These are phyloP conservation scores for Halyomorpha halys DNA, from an alignment of 1,140 invertebrate species.

Conservation along the genomic window DNA sequence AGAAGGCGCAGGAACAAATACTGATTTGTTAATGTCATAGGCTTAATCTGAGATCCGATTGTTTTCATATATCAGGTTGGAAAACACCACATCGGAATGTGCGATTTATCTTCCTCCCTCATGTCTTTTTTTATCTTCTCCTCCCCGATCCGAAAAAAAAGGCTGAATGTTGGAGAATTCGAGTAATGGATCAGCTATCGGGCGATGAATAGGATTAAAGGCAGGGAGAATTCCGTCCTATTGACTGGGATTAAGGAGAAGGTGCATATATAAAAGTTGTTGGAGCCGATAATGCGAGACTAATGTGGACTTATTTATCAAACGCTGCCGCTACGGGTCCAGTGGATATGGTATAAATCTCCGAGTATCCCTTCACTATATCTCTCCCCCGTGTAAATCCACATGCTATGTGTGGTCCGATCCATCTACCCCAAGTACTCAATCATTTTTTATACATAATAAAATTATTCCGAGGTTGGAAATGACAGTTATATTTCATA, in stretches of 20 bases:
- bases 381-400: constrained; percentile 13
- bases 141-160: too few species aligned
- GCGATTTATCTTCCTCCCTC: too few species aligned
- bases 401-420: constrained; percentile 17
- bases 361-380: constrained; percentile 13
- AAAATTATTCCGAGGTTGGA: constrained; percentile 16
- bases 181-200: too few species aligned
- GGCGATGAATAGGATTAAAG: neutral
- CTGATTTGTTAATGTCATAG: too few species aligned
- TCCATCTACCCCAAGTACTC: constrained; percentile 2
- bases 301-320: constrained; percentile 17
- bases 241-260: constrained; percentile 9
- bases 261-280: constrained; percentile 15
- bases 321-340: constrained; percentile 4
- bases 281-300: constrained; percentile 19
- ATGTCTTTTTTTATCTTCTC: too few species aligned
- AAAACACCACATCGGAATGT: too few species aligned
- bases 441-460: constrained; percentile 19
- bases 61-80: too few species aligned
- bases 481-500: constrained; percentile 16
- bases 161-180: too few species aligned
- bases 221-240: constrained; percentile 1
- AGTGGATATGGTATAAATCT: constrained; percentile 17
- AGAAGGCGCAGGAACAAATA: too few species aligned
- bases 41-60: too few species aligned